phyloP scores from a whole-genome alignment of 2,113 vertebrate species.

The Caloenas nicobarica region DNA sequence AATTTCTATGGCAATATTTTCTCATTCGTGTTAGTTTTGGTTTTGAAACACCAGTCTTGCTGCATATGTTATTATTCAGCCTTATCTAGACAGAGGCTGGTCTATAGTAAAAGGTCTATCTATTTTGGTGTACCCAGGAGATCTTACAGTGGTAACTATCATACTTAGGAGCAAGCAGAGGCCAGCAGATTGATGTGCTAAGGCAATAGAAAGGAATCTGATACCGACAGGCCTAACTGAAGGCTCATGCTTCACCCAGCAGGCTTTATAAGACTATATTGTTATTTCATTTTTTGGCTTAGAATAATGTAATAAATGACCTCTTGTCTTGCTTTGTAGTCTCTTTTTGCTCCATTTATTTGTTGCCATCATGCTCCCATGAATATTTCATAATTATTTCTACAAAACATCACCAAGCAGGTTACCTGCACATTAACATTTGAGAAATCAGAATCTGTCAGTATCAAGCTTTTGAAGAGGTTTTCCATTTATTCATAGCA shows the following conservation, averaged over 20 bases:
- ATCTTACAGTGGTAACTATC: not conserved
- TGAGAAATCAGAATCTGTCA: conserved; percentile 23
- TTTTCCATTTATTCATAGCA: conserved; percentile 18
- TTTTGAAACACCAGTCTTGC: not conserved
- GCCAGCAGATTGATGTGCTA: not conserved
- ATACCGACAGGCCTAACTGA: not conserved
- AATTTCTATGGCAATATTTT: not conserved
- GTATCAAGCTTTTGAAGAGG: conserved; percentile 3
- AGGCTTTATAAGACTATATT: not conserved
- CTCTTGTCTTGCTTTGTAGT: conserved; percentile 21
- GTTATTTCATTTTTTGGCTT: conserved; percentile 19
- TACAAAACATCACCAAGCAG: conserved; percentile 36
- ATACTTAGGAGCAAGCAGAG: not conserved
- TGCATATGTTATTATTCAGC: not conserved
- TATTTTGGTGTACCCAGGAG: not conserved
- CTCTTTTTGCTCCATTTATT: conserved; percentile 37
- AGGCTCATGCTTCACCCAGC: conserved; percentile 9
- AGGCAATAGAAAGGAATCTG: not conserved
- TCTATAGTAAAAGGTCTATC: not conserved
- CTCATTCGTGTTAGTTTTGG: not conserved
- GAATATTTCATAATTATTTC: conserved; percentile 67
- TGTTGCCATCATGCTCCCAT: conserved; percentile 39
- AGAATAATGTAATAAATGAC: conserved; percentile 52
- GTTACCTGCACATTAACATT: conserved; percentile 13
- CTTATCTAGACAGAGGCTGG: not conserved